Evolutionary conservation across 2,797 vertebrate species (phyloP).

Genomic region (Pelodytes ibericus): DNA sequence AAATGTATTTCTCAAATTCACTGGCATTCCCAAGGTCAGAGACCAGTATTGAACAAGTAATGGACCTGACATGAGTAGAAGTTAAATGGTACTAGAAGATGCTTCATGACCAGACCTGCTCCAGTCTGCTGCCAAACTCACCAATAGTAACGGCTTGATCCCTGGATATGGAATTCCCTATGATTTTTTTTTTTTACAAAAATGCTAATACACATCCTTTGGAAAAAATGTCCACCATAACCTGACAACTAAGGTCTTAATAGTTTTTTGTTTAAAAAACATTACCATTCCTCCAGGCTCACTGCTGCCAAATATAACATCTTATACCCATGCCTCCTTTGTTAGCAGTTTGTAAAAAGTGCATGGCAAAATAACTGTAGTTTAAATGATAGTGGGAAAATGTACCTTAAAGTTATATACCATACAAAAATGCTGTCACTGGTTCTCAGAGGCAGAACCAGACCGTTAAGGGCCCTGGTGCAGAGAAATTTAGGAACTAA

Average conservation of each 20-base stretch:
- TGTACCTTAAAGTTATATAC: too few relatives aligned
- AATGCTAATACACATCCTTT: not conserved
- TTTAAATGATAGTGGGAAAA: too few relatives aligned
- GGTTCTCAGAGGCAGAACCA: too few relatives aligned
- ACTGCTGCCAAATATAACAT: not conserved
- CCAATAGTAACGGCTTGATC: not conserved
- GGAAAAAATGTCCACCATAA: not conserved
- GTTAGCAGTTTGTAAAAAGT: not conserved
- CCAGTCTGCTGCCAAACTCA: not conserved
- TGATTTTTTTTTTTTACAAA: not conserved
- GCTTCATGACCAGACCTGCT: not conserved
- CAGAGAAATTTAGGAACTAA: too few relatives aligned
- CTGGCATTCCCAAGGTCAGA: not conserved
- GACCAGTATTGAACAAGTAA: not conserved
- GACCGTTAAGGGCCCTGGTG: too few relatives aligned
- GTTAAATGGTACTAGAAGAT: too few relatives aligned
- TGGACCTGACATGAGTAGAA: not conserved
- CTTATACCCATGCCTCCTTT: not conserved
- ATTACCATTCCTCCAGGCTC: not conserved
- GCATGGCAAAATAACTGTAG: too few relatives aligned
- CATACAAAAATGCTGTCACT: too few relatives aligned
- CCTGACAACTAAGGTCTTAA: not conserved
- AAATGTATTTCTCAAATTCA: not conserved
- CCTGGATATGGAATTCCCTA: too few relatives aligned
- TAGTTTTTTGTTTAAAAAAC: not conserved